Evolutionary conservation across 2,113 vertebrate genomes (phyloP).

Genomic region (Rousettus leschenaultii): DNA sequence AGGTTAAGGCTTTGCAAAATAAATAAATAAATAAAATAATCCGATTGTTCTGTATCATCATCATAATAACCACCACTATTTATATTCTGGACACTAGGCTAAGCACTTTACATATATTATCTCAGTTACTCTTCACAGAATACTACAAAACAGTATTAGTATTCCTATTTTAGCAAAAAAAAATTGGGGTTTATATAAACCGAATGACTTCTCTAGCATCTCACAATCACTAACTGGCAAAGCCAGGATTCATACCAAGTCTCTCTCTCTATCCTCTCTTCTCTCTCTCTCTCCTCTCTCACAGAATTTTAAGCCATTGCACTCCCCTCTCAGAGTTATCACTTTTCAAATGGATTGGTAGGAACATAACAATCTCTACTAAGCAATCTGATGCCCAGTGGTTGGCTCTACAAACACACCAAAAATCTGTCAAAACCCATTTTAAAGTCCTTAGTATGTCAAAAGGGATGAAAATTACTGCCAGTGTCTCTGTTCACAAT

Average conservation of each 20-base stretch:
- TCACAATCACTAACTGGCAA: not conserved
- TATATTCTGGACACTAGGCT: not conserved
- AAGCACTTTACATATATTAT: not conserved
- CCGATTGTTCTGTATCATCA: not conserved
- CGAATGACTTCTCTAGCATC: not conserved
- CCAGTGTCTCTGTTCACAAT: not conserved
- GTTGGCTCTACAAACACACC: not conserved
- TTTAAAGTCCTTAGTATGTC: not conserved
- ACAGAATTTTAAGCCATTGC: not conserved
- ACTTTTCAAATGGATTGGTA: not conserved
- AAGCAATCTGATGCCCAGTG: not conserved
- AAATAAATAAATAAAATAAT: constrained; percentile 30
- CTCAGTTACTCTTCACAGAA: not conserved
- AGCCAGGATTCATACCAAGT: not conserved
- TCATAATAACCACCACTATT: not conserved
- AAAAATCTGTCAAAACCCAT: not conserved
- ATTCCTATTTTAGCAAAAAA: not conserved
- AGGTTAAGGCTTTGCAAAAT: constrained; percentile 4
- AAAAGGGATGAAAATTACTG: not conserved
- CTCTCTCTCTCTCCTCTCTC: not conserved
- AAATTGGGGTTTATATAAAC: not conserved
- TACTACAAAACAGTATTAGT: not conserved
- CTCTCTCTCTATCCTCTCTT: not conserved
- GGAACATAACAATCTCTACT: not conserved
- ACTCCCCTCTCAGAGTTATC: not conserved